Evolutionary conservation across 2,797 vertebrate species (phyloP), one percentile per base, ranked within the genome.

Genomic region (Neosilurus mollespiculum): DNA sequence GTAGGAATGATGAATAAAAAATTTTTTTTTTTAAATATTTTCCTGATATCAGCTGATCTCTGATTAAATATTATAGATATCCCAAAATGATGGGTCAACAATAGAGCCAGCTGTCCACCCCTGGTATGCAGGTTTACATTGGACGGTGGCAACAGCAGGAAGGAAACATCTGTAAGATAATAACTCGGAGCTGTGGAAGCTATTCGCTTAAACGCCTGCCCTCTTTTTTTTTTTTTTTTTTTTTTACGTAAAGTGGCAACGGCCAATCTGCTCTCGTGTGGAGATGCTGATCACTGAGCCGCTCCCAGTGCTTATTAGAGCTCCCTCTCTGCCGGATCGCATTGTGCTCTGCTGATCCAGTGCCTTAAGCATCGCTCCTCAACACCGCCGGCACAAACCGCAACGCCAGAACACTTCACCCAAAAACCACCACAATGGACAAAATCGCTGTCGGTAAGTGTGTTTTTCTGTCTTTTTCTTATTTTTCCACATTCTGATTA

Each of bases 281-380:
- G 86, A 81, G 64, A 71, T 65, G 81, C 86, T 86, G 78, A 81
- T 87, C 86, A 87, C 73, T 83, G 85, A 89, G 76, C 87, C 88
- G 91, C 88, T 87, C 91, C 88, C 85, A 79, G 88, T 83, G 88
- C 88, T 81, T 90, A 72, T 82, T 90, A 83, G 89, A 86, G 43
- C 84, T 86, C 81, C 26, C 85, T 88, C 91, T 88, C 84, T 86
- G 85, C 79, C 87, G 91, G 89, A 80, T 88, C 90, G 89, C 85
- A 85, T 87, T 93, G 90, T 92, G 85, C 78, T 92, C 93, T 93
- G 94, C 94, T 95, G 93, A 93, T 92, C 94, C 94, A 94, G 94
- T 94, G 94, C 94, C 95, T 95, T 94, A 93, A 92, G 88, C 91
- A 93, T 92, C 92, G 67, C 89, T 89, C 87, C 88, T 78, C 91